Base-by-base conservation (phyloP, 2,888 invertebrate species). In the Trachelus troglodyta region DNA sequence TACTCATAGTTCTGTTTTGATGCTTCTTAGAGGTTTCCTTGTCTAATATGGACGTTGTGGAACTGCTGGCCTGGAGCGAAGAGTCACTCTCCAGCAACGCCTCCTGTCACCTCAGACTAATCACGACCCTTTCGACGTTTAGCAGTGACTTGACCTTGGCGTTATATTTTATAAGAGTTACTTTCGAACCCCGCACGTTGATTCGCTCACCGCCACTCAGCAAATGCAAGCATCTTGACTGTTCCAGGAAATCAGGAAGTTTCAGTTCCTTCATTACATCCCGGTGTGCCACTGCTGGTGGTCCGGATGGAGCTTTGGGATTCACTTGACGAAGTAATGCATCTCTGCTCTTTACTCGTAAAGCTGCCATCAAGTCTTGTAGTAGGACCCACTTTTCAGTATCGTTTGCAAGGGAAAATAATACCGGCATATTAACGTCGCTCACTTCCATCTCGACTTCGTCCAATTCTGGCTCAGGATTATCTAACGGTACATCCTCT, bases 381-480 rank as follows among this genome's bases (percentile, higher is more conserved):
- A 97, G 93, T 79, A 97, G 93, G 78, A 97, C 95, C 96, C 97
- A 97, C 81, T 96, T 94, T 76, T 96, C 96, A 80, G 94, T 81
- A 75, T 90, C 90, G 79, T 90, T 90, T 4, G 94, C 92, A 82
- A 97, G 92, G 83, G 95, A 94, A 92, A 97, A 97, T 84, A 97
- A 93, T 76, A 96, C 96, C 15, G 97, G 97, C 79, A 97, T 92
- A 34, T 96, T 95, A 76, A 94, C 93, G 88, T 97, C 96, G 82
- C 96, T 95, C 90, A 96, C 94, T 92, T 97, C 97, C 89, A 97
- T 95, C 90, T 97, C 96, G 81, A 97, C 93, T 87, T 95, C 94
- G 85, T 93, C 93, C 84, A 92, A 85, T 81, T 94, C 93, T 4
- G 91, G 88, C 75, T 93, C 93, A 0, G 89, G 86, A 81, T 84